A percentile compares a stretch with the other conserved stretches of the same genome.
Evolutionary conservation across 2,888 invertebrate genomes (phyloP).

Genomic region (Chaitophorus viminalis): DNA sequence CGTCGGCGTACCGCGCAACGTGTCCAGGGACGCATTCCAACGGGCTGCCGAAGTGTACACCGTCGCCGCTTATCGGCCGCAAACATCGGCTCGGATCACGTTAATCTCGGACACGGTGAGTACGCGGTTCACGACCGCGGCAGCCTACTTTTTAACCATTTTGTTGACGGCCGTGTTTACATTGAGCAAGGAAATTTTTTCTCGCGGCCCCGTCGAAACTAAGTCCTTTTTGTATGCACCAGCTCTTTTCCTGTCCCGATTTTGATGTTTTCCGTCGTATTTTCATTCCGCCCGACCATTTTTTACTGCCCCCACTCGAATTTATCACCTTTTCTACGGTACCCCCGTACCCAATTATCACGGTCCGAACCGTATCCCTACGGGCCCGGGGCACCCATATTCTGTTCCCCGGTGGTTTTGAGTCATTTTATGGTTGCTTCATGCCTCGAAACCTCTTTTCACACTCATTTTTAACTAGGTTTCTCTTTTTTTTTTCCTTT

Average conservation of each 20-base stretch:
- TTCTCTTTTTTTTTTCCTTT: slow-evolving; percentile 16
- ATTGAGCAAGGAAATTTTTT: slow-evolving; percentile 32
- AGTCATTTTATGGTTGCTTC: background rate
- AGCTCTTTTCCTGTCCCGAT: background rate
- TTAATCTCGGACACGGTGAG: slow-evolving; percentile 60
- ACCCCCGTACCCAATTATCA: slow-evolving; percentile 22
- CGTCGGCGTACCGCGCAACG: slow-evolving; percentile 37
- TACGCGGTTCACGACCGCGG: slow-evolving; percentile 53
- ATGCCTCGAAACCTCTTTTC: background rate
- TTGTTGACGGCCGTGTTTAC: slow-evolving; percentile 58
- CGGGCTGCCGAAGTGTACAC: slow-evolving; percentile 20
- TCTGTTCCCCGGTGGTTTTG: background rate
- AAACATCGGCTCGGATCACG: slow-evolving; percentile 52
- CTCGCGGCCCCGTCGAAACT: background rate
- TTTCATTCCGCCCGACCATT: slow-evolving; percentile 37
- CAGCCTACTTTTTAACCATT: slow-evolving; percentile 60
- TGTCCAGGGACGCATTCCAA: slow-evolving; percentile 40
- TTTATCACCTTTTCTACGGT: slow-evolving; percentile 25
- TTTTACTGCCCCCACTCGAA: background rate
- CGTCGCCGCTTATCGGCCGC: slow-evolving; percentile 47
- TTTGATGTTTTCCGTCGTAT: slow-evolving; percentile 4
- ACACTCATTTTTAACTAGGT: background rate
- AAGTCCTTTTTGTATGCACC: fast-evolving
- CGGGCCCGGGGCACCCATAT: background rate
- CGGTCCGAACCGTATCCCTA: background rate